These are phyloP conservation scores for Megaustenia siamemsis DNA, from an alignment of 2,888 invertebrate genomes.

Conservation along the genomic window DNA sequence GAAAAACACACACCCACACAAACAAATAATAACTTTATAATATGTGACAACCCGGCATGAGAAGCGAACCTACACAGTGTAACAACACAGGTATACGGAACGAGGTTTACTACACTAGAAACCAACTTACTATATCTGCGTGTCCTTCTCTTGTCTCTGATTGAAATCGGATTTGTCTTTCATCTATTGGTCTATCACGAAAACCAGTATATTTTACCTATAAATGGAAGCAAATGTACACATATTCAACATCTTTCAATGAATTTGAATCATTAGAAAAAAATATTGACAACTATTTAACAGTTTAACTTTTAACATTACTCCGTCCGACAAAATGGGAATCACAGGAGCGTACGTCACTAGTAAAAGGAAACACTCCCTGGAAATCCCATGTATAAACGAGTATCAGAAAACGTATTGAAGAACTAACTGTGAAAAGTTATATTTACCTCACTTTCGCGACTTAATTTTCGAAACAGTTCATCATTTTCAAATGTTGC, in stretches of 20 bases:
- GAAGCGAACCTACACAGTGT: no score
- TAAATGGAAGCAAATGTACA: conserved; percentile 55
- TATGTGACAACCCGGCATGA: no score
- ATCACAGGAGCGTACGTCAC: no score
- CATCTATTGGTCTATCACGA: conserved; percentile 94
- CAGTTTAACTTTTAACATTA: not conserved
- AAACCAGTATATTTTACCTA: conserved; percentile 96
- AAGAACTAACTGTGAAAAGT: not conserved
- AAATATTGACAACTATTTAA: not conserved
- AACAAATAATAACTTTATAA: no score
- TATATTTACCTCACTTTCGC: conserved; percentile 91
- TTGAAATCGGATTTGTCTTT: conserved; percentile 94
- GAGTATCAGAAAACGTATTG: not conserved
- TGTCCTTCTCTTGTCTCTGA: conserved; percentile 97
- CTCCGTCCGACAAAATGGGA: not conserved
- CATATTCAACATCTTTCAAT: not conserved
- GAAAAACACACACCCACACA: no score
- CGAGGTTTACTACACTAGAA: no score
- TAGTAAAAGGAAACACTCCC: not conserved
- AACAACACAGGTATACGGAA: no score
- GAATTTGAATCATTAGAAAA: not conserved
- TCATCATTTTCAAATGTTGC: conserved; percentile 98
- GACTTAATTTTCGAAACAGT: conserved; percentile 93
- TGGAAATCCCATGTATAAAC: no score
- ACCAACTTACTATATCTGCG: conserved; percentile 89